These are phyloP conservation scores for Orthosia cruda DNA, from an alignment of 2,888 invertebrate genomes.

Conservation along the genomic window DNA sequence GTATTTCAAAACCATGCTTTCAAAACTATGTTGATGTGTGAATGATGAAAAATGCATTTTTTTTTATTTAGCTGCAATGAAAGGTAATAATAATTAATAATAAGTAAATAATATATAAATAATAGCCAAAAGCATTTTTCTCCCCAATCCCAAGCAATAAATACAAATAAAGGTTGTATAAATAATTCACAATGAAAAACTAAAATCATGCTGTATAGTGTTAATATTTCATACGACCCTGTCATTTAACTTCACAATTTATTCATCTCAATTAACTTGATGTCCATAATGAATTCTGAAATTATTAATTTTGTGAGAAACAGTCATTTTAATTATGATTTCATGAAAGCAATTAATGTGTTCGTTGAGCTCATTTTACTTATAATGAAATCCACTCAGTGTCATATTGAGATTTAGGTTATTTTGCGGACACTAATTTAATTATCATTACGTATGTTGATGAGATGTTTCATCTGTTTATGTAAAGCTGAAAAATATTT, in stretches of 20 bases:
- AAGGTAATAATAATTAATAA: neutral
- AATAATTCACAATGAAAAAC: conserved; percentile 35
- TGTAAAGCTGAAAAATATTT: neutral
- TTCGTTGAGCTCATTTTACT: conserved; percentile 39
- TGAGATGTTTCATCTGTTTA: neutral
- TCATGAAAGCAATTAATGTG: conserved; percentile 37
- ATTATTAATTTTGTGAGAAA: conserved; percentile 51
- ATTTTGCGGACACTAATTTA: conserved; percentile 2
- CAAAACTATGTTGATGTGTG: no score
- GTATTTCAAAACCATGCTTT: no score
- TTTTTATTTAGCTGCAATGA: neutral
- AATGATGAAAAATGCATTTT: neutral
- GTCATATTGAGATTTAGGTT: conserved; percentile 4
- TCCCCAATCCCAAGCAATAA: conserved; percentile 14
- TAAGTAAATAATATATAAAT: no score
- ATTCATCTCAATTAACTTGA: conserved; percentile 55
- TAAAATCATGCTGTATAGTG: conserved; percentile 1
- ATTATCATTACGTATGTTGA: neutral
- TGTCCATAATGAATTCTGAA: conserved; percentile 50
- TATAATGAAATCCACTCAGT: conserved; percentile 31
- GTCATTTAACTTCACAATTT: conserved; percentile 30
- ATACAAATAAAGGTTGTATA: conserved; percentile 20
- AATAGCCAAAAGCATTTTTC: conserved; percentile 12
- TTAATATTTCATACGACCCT: conserved; percentile 25
- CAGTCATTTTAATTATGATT: conserved; percentile 46